Percentiles rank a stretch among this genome's conserved stretches.
These are phyloP conservation scores for Craterocephalus amniculus DNA, from an alignment of 2,797 vertebrate genomes.

Conservation along the genomic window DNA sequence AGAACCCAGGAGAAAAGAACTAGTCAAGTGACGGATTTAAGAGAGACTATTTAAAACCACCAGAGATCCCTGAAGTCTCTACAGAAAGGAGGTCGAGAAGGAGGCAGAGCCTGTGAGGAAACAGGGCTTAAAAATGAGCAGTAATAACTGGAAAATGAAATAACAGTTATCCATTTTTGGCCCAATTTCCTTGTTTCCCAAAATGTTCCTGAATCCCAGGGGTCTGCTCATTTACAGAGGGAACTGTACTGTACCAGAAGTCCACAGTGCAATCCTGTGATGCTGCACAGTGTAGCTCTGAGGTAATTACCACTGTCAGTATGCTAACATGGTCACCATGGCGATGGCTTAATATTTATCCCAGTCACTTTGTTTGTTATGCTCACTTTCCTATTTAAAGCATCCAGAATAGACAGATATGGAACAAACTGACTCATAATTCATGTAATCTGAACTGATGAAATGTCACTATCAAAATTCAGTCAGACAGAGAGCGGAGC, in stretches of 20 bases:
- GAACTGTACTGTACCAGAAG: neutral
- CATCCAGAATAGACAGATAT: neutral
- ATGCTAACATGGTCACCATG: neutral
- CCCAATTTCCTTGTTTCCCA: slow-evolving; percentile 14
- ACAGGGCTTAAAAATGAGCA: slow-evolving; percentile 39
- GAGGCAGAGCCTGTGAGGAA: slow-evolving; percentile 14
- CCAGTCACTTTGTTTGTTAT: neutral
- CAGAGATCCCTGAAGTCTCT: slow-evolving; percentile 20
- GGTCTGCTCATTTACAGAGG: neutral
- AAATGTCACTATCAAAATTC: neutral
- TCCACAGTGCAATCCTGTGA: neutral
- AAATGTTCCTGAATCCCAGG: slow-evolving; percentile 1
- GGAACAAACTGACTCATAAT: neutral
- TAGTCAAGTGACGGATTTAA: slow-evolving; percentile 45
- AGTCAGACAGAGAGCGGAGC: neutral
- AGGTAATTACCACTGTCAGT: neutral
- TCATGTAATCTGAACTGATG: neutral
- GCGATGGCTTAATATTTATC: neutral
- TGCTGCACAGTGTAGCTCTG: neutral
- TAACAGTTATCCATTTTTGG: slow-evolving; percentile 36
- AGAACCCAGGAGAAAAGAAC: slow-evolving; percentile 67
- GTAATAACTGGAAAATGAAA: slow-evolving; percentile 60
- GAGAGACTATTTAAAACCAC: slow-evolving; percentile 44
- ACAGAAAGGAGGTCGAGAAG: slow-evolving; percentile 10
- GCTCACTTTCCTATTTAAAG: neutral